Evolutionary conservation across 2,888 invertebrate genomes (phyloP).

Genomic region (Netelia inedita): DNA sequence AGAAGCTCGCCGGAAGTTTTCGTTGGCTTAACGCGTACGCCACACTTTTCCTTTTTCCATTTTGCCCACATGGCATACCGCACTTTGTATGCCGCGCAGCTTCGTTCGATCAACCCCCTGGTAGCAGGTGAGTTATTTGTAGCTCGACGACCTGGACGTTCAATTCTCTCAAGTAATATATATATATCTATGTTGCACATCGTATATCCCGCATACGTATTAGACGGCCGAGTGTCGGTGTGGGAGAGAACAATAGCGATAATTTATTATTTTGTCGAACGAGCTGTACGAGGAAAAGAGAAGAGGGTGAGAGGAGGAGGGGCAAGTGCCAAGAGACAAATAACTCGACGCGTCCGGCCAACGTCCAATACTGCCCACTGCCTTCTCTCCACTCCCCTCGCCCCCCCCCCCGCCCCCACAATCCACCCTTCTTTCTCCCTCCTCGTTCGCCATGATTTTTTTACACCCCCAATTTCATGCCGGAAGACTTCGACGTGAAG

Average conservation of each 20-base stretch:
- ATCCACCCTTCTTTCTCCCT: no score
- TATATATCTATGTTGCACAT: background rate
- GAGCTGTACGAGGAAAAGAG: conserved; percentile 12
- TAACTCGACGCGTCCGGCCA: conserved; percentile 28
- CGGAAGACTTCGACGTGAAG: conserved; percentile 18
- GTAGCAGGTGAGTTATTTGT: conserved; percentile 59
- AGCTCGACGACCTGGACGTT: conserved; percentile 28
- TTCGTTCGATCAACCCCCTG: conserved; percentile 15
- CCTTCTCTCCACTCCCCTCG: no score
- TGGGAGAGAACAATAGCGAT: conserved; percentile 24
- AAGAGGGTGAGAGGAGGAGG: background rate
- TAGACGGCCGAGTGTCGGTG: background rate
- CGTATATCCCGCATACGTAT: background rate
- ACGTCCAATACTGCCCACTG: conserved; percentile 36
- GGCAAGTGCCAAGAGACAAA: conserved; percentile 43
- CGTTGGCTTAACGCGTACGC: no score
- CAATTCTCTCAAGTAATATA: conserved; percentile 28
- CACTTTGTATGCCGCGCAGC: no score
- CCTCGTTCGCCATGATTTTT: conserved; percentile 49
- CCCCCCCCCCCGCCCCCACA: no score
- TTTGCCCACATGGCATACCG: no score
- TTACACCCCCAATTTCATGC: conserved; percentile 41
- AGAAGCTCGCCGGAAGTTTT: no score
- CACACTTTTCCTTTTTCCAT: no score
- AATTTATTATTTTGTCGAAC: conserved; percentile 66